phyloP scores from a whole-genome alignment of 2,113 vertebrate species.

The Anhinga anhinga region DNA sequence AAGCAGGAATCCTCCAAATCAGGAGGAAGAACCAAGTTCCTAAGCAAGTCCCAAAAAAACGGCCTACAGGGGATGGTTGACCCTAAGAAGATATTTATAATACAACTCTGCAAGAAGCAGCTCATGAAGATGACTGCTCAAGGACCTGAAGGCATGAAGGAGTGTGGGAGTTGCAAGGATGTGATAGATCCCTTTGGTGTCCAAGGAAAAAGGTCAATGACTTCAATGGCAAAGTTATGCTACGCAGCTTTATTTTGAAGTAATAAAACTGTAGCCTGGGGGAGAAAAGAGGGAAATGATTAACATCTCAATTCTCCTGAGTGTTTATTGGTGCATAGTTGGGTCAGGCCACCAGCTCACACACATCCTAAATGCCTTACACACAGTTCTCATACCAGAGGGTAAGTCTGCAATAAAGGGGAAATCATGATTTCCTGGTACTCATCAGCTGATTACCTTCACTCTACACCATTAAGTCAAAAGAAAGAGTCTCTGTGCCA shows the following conservation, averaged over 20 bases:
- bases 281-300: not conserved
- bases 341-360: not conserved
- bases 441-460: not conserved
- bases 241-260: not conserved
- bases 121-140: not conserved
- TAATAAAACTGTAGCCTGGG: not conserved
- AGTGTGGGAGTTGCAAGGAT: not conserved
- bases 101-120: not conserved
- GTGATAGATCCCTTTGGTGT: not conserved
- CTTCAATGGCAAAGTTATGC: not conserved
- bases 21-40: not conserved
- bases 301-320: not conserved
- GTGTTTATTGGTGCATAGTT: not conserved
- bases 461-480: not conserved
- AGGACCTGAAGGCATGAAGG: not conserved
- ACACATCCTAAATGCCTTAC: not conserved
- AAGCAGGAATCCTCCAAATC: not conserved
- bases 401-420: not conserved
- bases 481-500: not conserved
- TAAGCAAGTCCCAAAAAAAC: not conserved
- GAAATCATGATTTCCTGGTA: not conserved
- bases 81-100: not conserved
- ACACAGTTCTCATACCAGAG: not conserved
- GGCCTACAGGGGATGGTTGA: not conserved
- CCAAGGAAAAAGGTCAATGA: not conserved